Evolutionary conservation across 2,888 invertebrate genomes (phyloP).

Genomic region (Kryphioiulus occultus): DNA sequence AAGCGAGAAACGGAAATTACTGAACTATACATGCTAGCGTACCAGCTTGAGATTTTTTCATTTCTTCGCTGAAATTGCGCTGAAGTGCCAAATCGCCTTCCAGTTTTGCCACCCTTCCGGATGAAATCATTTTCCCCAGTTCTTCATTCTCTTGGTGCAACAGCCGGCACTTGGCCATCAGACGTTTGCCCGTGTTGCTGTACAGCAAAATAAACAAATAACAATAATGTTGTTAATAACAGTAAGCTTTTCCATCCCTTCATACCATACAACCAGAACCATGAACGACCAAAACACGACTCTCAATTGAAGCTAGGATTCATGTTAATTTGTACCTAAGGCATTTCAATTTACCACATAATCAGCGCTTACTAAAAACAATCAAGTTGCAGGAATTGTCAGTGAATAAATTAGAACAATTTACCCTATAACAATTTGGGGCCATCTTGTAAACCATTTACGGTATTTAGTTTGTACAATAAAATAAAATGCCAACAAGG

Average conservation of each 20-base stretch:
- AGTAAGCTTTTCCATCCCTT: not conserved
- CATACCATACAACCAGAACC: too few relatives aligned
- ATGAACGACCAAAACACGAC: not conserved
- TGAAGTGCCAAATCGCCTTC: slow-evolving; percentile 95
- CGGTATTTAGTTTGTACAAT: not conserved
- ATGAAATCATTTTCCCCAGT: slow-evolving; percentile 92
- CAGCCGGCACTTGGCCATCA: slow-evolving; percentile 96
- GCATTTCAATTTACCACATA: not conserved
- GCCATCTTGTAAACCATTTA: not conserved
- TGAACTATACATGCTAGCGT: slow-evolving; percentile 46
- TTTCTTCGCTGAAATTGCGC: slow-evolving; percentile 94
- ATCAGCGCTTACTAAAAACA: too few relatives aligned
- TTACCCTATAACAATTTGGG: not conserved
- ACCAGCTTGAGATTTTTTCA: slow-evolving; percentile 96
- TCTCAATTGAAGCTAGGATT: not conserved
- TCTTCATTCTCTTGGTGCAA: slow-evolving; percentile 98
- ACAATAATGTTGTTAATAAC: not conserved
- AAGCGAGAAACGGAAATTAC: not conserved
- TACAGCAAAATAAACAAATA: slow-evolving; percentile 54
- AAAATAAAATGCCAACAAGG: too few relatives aligned
- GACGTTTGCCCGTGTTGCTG: slow-evolving; percentile 93
- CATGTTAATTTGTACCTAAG: not conserved
- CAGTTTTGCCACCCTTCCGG: slow-evolving; percentile 91
- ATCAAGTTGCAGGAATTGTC: too few relatives aligned
- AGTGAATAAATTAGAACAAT: not conserved